These are phyloP conservation scores for Pyrochroa serraticornis DNA, from an alignment of 2,888 invertebrate genomes.

Conservation along the genomic window DNA sequence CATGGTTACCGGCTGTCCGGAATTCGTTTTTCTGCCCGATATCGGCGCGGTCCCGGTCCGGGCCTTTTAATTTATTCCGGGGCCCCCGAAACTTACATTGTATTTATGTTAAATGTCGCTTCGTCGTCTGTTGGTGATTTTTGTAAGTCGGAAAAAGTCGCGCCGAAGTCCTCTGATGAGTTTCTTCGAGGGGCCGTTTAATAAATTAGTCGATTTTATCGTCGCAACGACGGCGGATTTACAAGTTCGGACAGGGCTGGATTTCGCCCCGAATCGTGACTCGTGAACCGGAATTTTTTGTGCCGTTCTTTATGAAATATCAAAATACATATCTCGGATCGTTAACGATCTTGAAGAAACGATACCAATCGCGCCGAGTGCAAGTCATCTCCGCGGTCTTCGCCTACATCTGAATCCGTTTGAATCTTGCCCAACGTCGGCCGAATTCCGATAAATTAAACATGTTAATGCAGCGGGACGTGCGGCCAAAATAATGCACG, in stretches of 20 bases:
- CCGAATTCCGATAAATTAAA: conserved; percentile 33
- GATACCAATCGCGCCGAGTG: conserved; percentile 39
- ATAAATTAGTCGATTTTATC: conserved; percentile 36
- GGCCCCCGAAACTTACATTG: conserved; percentile 47
- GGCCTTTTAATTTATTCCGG: conserved; percentile 51
- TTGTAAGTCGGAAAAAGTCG: conserved; percentile 29
- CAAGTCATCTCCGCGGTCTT: conserved; percentile 38
- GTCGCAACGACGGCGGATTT: background rate
- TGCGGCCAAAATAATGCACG: conserved; percentile 36
- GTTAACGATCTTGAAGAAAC: conserved; percentile 41
- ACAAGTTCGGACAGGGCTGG: background rate
- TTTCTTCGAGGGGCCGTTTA: conserved; percentile 33
- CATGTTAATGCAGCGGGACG: conserved; percentile 34
- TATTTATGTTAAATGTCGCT: conserved; percentile 49
- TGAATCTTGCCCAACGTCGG: conserved; percentile 34
- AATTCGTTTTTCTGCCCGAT: conserved; percentile 50
- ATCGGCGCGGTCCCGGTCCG: conserved; percentile 41
- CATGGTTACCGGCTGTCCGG: conserved; percentile 48
- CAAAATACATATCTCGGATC: conserved; percentile 41
- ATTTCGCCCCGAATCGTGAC: too few relatives aligned
- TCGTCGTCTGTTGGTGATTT: conserved; percentile 47
- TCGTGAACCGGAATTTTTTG: conserved; percentile 10
- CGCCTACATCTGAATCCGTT: conserved; percentile 30
- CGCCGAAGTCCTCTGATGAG: conserved; percentile 1
- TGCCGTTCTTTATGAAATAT: conserved; percentile 37